Percentiles rank a stretch among this genome's conserved stretches.
Evolutionary conservation across 2,797 vertebrate genomes (phyloP).

Genomic region (Neosilurus mollespiculum): DNA sequence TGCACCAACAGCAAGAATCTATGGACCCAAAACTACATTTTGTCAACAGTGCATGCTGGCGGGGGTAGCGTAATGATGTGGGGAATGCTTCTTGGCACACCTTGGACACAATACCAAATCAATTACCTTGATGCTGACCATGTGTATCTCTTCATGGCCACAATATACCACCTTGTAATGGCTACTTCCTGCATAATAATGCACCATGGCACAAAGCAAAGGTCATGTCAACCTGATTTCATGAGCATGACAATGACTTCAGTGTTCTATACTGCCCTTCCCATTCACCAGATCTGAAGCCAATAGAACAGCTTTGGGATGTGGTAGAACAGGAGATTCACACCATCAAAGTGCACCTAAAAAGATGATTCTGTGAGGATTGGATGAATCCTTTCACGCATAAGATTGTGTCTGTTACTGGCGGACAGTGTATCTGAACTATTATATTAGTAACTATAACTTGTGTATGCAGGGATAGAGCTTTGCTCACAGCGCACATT

Average conservation of each 20-base stretch:
- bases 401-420: too few species aligned
- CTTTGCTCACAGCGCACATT: too few species aligned
- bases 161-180: not conserved
- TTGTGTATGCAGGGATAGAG: too few species aligned
- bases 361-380: not conserved
- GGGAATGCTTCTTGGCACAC: not conserved
- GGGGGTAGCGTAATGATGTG: not conserved
- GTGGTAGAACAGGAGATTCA: not conserved
- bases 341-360: not conserved
- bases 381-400: too few species aligned
- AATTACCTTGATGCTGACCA: too few species aligned
- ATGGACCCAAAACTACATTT: not conserved
- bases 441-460: too few species aligned
- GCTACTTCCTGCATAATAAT: not conserved
- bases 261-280: not conserved
- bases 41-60: not conserved
- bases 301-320: not conserved
- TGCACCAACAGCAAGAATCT: not conserved
- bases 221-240: not conserved
- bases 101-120: not conserved
- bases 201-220: not conserved
- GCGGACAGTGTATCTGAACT: too few species aligned
- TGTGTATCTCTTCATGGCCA: not conserved
- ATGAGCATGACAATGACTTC: not conserved
- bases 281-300: not conserved